Percentiles rank a stretch among this genome's conserved stretches.
Evolutionary conservation across 2,888 invertebrate genomes (phyloP).

Genomic region (Melieria omissa): DNA sequence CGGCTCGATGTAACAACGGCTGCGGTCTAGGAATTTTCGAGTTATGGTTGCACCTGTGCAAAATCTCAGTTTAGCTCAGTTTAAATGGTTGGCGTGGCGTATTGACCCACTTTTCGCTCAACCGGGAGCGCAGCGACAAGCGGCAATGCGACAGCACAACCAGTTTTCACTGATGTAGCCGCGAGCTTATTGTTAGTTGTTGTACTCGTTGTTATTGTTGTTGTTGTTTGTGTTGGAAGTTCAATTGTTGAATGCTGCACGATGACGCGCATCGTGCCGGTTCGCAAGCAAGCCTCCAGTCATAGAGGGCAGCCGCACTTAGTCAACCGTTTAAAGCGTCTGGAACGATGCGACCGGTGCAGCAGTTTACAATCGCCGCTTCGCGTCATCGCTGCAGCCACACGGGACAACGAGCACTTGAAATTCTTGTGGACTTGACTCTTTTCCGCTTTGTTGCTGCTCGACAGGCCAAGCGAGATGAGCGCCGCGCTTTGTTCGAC

Average conservation of each 20-base stretch:
- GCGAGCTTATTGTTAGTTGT: background rate
- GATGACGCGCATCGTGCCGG: too few relatives aligned
- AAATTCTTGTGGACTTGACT: too few relatives aligned
- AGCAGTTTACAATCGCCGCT: background rate
- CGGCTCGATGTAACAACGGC: background rate
- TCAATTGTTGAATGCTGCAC: background rate
- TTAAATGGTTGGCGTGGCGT: too few relatives aligned
- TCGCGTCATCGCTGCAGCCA: too few relatives aligned
- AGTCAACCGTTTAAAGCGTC: too few relatives aligned
- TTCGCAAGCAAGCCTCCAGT: too few relatives aligned
- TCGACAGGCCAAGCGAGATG: too few relatives aligned
- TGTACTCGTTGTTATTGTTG: conserved; percentile 16
- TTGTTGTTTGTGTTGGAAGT: background rate
- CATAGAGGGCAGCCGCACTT: too few relatives aligned
- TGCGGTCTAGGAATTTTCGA: background rate
- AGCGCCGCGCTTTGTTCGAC: too few relatives aligned
- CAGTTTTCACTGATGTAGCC: conserved; percentile 24
- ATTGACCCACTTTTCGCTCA: conserved; percentile 54
- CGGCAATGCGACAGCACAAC: conserved; percentile 11
- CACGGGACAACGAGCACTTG: too few relatives aligned
- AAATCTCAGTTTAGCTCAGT: conserved; percentile 32
- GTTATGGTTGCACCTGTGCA: conserved; percentile 34
- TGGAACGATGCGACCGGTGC: background rate
- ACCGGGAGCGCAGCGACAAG: conserved; percentile 20
- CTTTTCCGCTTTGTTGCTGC: too few relatives aligned